These are phyloP conservation scores for Drosophila parvula DNA, from an alignment of 1,140 invertebrate genomes.

Conservation along the genomic window DNA sequence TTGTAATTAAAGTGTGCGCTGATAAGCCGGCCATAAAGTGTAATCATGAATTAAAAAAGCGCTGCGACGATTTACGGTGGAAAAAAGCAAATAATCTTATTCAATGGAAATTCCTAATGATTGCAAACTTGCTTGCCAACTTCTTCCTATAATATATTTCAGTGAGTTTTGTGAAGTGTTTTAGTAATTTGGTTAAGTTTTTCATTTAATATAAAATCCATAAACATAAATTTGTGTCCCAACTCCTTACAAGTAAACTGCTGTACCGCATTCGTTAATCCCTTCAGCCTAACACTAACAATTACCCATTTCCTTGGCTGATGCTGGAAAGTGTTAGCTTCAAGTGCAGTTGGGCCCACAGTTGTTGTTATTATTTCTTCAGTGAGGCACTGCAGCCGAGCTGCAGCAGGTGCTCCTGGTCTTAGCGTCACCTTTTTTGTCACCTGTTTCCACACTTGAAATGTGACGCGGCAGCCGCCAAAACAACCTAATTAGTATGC, in stretches of 20 bases:
- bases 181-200: no score
- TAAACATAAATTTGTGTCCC: no score
- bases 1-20: constrained; percentile 21
- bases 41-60: constrained; percentile 1
- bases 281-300: constrained; percentile 3
- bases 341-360: constrained; percentile 54
- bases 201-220: no score
- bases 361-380: constrained; percentile 24
- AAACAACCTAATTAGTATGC: constrained; percentile 82
- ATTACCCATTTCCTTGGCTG: constrained; percentile 24
- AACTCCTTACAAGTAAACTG: no score
- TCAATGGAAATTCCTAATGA: neutral
- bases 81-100: neutral
- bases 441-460: constrained; percentile 72
- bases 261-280: constrained; percentile 14
- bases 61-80: neutral
- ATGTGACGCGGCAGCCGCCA: constrained; percentile 66
- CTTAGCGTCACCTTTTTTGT: constrained; percentile 47
- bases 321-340: constrained; percentile 63
- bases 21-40: neutral
- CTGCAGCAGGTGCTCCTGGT: constrained; percentile 26
- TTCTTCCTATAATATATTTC: neutral
- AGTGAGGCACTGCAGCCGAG: constrained; percentile 36
- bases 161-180: no score
- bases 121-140: neutral